Conservation (phyloP, 2,113 vertebrate genomes). For the Psammodynastes pulverulentus region DNA sequence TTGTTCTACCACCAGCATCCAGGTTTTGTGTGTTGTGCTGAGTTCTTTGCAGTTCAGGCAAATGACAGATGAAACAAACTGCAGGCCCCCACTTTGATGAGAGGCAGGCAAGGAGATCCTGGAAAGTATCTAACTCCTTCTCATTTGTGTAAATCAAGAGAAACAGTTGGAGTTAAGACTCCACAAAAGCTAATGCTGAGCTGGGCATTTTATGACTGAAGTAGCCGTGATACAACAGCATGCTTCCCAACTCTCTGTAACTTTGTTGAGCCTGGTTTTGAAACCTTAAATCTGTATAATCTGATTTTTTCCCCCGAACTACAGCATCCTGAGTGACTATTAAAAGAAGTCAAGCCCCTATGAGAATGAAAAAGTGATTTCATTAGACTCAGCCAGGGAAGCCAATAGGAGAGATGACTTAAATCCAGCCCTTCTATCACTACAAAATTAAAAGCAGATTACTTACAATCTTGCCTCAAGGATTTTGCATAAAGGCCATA, state of each 20-base stretch:
- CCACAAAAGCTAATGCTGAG: background rate
- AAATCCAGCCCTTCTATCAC: background rate
- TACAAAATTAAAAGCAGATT: background rate
- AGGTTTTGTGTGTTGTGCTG: background rate
- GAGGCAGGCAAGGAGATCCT: background rate
- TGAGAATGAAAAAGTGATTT: too few relatives aligned
- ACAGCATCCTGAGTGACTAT: background rate
- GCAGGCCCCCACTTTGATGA: background rate
- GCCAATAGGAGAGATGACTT: background rate
- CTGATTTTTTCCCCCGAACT: background rate
- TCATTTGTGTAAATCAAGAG: slow-evolving; percentile 4
- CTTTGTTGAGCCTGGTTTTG: background rate
- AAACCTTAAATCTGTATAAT: background rate
- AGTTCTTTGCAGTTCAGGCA: background rate
- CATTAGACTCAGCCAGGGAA: background rate
- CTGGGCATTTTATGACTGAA: background rate
- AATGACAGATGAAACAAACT: background rate
- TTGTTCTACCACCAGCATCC: background rate
- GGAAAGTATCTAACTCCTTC: background rate
- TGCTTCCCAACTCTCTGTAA: background rate
- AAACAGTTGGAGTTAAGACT: slow-evolving; percentile 29
- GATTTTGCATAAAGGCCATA: background rate
- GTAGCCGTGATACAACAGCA: too few relatives aligned
- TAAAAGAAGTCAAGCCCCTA: accelerated
- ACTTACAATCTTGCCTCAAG: background rate